Conservation (phyloP, 2,113 vertebrate species). For the Ceyx cyanopectus region DNA sequence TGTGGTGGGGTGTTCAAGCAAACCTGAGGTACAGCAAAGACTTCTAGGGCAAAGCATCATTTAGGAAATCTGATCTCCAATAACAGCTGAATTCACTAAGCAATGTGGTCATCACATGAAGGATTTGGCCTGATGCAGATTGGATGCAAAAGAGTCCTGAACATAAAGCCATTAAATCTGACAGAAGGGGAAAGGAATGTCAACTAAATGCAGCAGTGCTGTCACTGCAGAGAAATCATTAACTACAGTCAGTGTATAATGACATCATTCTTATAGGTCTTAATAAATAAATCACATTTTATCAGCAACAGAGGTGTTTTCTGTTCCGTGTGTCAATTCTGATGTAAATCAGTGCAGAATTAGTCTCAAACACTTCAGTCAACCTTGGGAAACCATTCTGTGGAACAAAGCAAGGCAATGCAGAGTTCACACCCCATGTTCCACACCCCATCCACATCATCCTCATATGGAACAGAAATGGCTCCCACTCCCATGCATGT, state of each 20-base stretch:
- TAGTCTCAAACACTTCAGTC: background rate
- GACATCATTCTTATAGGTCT: background rate
- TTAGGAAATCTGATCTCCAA: background rate
- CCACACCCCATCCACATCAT: background rate
- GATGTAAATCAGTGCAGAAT: background rate
- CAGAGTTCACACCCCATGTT: background rate
- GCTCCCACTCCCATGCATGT: background rate
- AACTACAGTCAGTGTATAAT: background rate
- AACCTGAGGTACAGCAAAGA: background rate
- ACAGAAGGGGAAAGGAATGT: background rate
- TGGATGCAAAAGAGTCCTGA: background rate
- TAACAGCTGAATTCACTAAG: background rate
- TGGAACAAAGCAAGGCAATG: background rate
- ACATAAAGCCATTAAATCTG: background rate
- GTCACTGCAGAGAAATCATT: slow-evolving; percentile 1
- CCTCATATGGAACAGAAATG: background rate
- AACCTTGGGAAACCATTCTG: background rate
- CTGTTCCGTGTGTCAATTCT: background rate
- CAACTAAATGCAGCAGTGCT: background rate
- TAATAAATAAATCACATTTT: slow-evolving; percentile 2
- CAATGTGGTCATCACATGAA: background rate
- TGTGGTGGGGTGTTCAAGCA: background rate
- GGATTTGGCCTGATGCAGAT: background rate
- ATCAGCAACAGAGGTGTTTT: background rate
- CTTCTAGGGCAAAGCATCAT: background rate